Conservation (phyloP, 2,113 vertebrate species). For the Machaerirhynchus nigripectus region DNA sequence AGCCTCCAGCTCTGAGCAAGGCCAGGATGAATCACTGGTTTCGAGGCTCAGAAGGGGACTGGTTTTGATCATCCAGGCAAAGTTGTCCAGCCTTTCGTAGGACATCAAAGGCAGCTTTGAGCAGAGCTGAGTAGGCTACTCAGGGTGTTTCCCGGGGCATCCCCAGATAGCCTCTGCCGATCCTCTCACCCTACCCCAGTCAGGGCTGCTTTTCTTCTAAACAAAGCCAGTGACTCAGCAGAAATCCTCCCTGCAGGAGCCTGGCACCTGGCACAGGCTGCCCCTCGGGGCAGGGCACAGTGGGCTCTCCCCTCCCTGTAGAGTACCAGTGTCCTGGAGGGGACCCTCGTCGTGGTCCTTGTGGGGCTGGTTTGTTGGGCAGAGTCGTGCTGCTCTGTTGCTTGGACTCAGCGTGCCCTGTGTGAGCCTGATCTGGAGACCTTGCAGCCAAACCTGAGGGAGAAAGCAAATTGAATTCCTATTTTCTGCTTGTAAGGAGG, state of each 20-base stretch:
- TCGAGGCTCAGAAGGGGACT: not conserved
- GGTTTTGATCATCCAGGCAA: constrained; percentile 30
- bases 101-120: constrained; percentile 48
- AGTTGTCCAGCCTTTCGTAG: not conserved
- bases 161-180: not conserved
- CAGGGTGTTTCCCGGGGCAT: not conserved
- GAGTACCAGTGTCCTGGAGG: not conserved
- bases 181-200: not conserved
- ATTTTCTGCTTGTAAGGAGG: not conserved
- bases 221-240: not conserved
- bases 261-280: not conserved
- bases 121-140: not conserved
- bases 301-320: fast-evolving
- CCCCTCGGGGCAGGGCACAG: fast-evolving
- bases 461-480: not conserved
- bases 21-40: constrained; percentile 31
- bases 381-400: fast-evolving
- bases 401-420: fast-evolving
- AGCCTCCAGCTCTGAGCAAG: not conserved
- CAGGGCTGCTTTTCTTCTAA: not conserved
- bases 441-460: not conserved
- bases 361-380: not conserved
- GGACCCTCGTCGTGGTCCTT: fast-evolving
- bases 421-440: not conserved
- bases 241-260: fast-evolving